These are phyloP conservation scores for Nyctibius bracteatus DNA, from an alignment of 2,113 vertebrate species.

Conservation along the genomic window DNA sequence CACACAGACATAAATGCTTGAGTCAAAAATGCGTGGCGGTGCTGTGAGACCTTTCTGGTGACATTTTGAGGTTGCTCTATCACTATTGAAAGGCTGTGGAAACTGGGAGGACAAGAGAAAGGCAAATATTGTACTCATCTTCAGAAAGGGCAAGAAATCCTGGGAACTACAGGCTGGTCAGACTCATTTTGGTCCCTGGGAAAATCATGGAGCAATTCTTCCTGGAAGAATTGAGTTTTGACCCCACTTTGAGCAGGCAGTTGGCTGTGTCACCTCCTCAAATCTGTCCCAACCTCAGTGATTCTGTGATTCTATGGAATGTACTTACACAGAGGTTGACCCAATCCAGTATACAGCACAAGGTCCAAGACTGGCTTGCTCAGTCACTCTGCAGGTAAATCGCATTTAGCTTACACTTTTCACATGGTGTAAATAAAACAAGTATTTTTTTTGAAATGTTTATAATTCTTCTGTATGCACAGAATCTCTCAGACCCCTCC, in stretches of 20 bases:
- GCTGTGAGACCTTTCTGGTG: background rate
- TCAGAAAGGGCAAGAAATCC: background rate
- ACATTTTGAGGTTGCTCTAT: background rate
- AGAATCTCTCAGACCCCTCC: background rate
- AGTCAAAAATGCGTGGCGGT: background rate
- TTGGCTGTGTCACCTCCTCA: background rate
- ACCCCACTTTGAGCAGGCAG: background rate
- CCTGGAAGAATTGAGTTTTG: background rate
- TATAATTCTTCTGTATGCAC: background rate
- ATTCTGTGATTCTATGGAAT: background rate
- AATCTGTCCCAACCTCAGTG: background rate
- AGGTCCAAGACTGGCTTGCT: background rate
- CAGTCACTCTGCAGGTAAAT: background rate
- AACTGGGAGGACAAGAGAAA: background rate
- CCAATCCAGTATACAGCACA: background rate
- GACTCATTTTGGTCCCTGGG: background rate
- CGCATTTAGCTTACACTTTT: too few species aligned
- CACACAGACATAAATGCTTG: background rate
- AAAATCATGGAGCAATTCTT: background rate
- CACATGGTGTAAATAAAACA: background rate
- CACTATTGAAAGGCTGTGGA: background rate
- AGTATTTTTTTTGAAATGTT: background rate
- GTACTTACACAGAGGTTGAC: background rate
- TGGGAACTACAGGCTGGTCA: background rate
- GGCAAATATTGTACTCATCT: background rate